phyloP scores from a whole-genome alignment of 2,888 invertebrate genomes.

The Cotesia congregata region DNA sequence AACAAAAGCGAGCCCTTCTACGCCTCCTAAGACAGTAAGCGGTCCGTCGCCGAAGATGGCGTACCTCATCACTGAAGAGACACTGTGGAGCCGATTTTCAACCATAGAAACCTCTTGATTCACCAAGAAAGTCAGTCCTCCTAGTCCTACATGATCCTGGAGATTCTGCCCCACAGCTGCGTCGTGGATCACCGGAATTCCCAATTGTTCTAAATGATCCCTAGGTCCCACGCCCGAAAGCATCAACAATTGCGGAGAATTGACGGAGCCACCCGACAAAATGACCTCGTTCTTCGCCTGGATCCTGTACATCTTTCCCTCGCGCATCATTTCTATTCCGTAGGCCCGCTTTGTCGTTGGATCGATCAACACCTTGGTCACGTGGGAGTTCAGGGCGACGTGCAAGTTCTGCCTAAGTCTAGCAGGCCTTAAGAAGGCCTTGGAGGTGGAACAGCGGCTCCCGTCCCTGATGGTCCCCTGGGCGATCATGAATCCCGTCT shows the following conservation, averaged over 20 bases:
- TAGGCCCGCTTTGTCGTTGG: constrained; percentile 79
- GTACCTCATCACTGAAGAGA: constrained; percentile 86
- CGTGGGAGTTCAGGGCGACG: constrained; percentile 86
- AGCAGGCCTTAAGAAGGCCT: constrained; percentile 88
- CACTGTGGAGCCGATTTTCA: constrained; percentile 83
- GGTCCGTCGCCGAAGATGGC: constrained; percentile 88
- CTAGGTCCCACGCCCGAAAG: constrained; percentile 89
- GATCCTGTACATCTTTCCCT: constrained; percentile 80
- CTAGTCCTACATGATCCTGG: constrained; percentile 90
- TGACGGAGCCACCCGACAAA: constrained; percentile 90
- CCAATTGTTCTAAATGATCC: constrained; percentile 79
- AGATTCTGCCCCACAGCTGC: constrained; percentile 87
- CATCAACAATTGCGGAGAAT: constrained; percentile 95
- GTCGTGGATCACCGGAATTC: constrained; percentile 85
- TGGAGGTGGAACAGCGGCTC: constrained; percentile 88
- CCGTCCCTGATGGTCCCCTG: constrained; percentile 86
- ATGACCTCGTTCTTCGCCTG: constrained; percentile 89
- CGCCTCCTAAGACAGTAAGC: constrained; percentile 88
- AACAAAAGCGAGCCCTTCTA: constrained; percentile 90
- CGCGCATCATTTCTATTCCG: constrained; percentile 85
- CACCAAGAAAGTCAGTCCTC: constrained; percentile 86
- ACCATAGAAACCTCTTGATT: constrained; percentile 85
- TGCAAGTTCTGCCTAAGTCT: constrained; percentile 86
- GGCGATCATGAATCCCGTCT: constrained; percentile 91
- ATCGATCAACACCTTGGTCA: constrained; percentile 73